Base-by-base conservation (phyloP, 1,140 invertebrate species). In the Heliothis virescens region DNA sequence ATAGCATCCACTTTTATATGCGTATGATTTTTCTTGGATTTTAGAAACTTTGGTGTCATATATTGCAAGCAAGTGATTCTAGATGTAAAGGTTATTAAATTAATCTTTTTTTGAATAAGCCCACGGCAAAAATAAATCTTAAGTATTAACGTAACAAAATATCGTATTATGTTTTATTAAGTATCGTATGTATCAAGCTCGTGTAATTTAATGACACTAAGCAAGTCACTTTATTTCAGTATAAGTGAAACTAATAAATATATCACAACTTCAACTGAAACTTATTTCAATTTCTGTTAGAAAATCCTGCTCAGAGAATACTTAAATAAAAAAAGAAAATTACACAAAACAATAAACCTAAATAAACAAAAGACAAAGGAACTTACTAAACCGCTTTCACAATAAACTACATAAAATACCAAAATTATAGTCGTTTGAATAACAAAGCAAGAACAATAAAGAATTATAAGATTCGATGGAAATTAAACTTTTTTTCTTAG, bases 401-500 rank as follows among this genome's bases (percentile, higher is more conserved):
- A 72, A 75, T 50, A 75, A 75, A 50, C 29, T 75, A 75, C 57
- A 34, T 75, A 50, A 62, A 77, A 77, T 48, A 26, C 55, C 50
- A 13, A 67, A 26, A 77, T 77, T 65, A 77, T 67, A 65, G 59
- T 53, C 60, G 41, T 75, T 50, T 29, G 69, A 77, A 81, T 78
- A 53, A 77, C 50, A 55, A 73, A 81, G 60, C 47, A 86, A 85
- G 84, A 78, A 87, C 84, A 88, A 86, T 88, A 87, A 85, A 89
- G 83, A 89, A 91, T 91, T 90, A 87, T 79, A 85, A 86, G 87
- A 90, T 91, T 88, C 83, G 67, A 86, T 84, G 83, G 81, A 86
- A 90, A 92, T 91, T 88, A 87, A 91, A 92, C 89, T 92, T 93
- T 86, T 85, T 79, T 85, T 55, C 26, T 80, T 82, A 83, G 83